Evolutionary conservation across 2,113 vertebrate genomes (phyloP).

Genomic region (Gadus macrocephalus): DNA sequence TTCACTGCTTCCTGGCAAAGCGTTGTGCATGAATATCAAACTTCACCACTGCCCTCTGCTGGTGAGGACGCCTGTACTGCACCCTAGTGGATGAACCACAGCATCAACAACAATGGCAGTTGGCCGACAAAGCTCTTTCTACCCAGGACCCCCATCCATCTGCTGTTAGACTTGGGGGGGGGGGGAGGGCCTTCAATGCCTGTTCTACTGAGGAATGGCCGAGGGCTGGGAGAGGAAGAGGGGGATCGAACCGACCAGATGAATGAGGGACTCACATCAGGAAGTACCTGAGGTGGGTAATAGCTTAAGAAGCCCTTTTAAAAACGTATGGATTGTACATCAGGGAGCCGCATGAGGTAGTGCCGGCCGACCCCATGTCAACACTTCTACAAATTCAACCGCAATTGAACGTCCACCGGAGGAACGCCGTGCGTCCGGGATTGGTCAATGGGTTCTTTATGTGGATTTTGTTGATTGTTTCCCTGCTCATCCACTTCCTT

Average conservation of each 20-base stretch:
- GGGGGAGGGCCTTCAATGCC: conserved; percentile 19
- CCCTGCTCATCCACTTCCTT: too few relatives aligned
- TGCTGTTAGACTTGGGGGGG: conserved; percentile 43
- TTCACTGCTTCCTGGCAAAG: too few relatives aligned
- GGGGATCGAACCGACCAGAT: conserved; percentile 39
- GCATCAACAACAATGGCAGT: conserved; percentile 27
- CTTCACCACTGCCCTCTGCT: conserved; percentile 71
- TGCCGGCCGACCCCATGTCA: too few relatives aligned
- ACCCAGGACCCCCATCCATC: conserved; percentile 43
- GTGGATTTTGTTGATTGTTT: too few relatives aligned
- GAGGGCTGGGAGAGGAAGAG: conserved; percentile 35
- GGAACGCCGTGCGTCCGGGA: too few relatives aligned
- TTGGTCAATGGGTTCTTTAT: too few relatives aligned
- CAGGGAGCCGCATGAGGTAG: too few relatives aligned
- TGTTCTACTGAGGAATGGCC: conserved; percentile 38
- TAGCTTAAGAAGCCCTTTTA: conserved; percentile 2
- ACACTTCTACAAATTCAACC: too few relatives aligned
- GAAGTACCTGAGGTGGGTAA: conserved; percentile 37
- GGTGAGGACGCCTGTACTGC: conserved; percentile 41
- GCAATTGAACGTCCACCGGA: too few relatives aligned
- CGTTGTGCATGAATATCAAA: conserved; percentile 9
- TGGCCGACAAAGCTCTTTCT: conserved; percentile 38
- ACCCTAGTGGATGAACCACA: conserved; percentile 2
- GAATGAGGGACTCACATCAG: conserved; percentile 44
- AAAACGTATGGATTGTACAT: too few relatives aligned